Evolutionary conservation across 1,140 invertebrate species (phyloP).

Genomic region (Stenopsyche tienmushanensis): DNA sequence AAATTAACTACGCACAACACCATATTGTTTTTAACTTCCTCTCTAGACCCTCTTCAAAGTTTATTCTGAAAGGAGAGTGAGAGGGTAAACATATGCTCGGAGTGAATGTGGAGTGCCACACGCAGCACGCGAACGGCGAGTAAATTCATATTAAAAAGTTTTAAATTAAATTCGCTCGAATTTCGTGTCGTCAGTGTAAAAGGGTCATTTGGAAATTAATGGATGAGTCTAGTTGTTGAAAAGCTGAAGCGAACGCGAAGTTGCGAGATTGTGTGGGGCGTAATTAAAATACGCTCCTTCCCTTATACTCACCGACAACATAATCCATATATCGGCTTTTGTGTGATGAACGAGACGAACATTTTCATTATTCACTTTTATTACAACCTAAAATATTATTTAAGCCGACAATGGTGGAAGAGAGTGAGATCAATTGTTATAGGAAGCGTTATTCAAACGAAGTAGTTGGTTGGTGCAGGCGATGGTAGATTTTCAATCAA

Average conservation of each 20-base stretch:
- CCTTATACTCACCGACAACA: neutral
- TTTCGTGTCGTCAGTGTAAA: slow-evolving; percentile 12
- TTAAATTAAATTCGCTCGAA: slow-evolving; percentile 30
- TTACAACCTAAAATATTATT: no score
- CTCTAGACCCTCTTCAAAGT: slow-evolving; percentile 37
- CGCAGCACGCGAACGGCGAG: slow-evolving; percentile 6
- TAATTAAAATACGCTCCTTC: slow-evolving; percentile 13
- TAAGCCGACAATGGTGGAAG: no score
- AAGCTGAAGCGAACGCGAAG: neutral
- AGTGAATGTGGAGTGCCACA: neutral
- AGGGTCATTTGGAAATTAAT: slow-evolving; percentile 33
- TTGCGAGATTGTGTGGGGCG: neutral
- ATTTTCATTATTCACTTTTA: no score
- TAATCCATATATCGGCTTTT: no score
- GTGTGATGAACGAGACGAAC: no score
- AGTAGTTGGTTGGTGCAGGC: no score
- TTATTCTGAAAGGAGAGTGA: slow-evolving; percentile 11
- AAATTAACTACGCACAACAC: slow-evolving; percentile 39
- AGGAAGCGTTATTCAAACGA: no score
- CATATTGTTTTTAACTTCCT: slow-evolving; percentile 41
- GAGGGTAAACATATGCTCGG: neutral
- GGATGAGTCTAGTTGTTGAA: slow-evolving; percentile 15
- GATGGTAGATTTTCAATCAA: no score
- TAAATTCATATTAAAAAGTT: slow-evolving; percentile 30
- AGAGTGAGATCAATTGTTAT: no score